These are phyloP conservation scores for Anguilla megastoma DNA, from an alignment of 2,797 vertebrate genomes.

Conservation along the genomic window DNA sequence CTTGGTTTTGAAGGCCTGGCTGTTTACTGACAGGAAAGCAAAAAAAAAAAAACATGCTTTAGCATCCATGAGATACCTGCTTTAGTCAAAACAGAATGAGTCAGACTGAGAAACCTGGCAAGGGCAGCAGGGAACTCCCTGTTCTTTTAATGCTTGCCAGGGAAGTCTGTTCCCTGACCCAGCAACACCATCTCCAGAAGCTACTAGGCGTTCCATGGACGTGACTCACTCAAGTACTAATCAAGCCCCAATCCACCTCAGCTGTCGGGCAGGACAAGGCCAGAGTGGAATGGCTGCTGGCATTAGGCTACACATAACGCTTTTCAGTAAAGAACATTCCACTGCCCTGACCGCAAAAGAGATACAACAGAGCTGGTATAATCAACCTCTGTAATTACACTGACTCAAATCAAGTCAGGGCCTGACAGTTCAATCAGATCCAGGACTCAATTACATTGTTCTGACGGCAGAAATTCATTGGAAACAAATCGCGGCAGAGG, in stretches of 20 bases:
- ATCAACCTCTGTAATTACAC: neutral
- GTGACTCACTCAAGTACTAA: neutral
- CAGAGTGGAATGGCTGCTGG: neutral
- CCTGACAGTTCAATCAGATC: neutral
- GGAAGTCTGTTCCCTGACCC: neutral
- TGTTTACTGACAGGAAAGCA: neutral
- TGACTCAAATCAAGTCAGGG: neutral
- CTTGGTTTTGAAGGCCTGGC: no score
- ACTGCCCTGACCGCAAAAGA: neutral
- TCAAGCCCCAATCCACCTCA: neutral
- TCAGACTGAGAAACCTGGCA: neutral
- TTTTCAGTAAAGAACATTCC: neutral
- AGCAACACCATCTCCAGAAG: neutral
- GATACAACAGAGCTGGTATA: neutral
- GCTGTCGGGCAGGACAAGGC: neutral
- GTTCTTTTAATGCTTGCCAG: neutral
- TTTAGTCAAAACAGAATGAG: slow-evolving; percentile 1
- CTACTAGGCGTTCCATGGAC: neutral
- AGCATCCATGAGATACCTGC: neutral
- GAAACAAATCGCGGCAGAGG: neutral
- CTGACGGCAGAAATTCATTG: neutral
- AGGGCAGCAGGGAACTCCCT: neutral
- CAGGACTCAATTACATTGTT: neutral
- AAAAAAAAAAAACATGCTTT: neutral
- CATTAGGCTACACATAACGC: neutral